Evolutionary conservation across 2,888 invertebrate species (phyloP), one percentile per base, ranked within the genome.

Genomic region (Heteropelma amictum): DNA sequence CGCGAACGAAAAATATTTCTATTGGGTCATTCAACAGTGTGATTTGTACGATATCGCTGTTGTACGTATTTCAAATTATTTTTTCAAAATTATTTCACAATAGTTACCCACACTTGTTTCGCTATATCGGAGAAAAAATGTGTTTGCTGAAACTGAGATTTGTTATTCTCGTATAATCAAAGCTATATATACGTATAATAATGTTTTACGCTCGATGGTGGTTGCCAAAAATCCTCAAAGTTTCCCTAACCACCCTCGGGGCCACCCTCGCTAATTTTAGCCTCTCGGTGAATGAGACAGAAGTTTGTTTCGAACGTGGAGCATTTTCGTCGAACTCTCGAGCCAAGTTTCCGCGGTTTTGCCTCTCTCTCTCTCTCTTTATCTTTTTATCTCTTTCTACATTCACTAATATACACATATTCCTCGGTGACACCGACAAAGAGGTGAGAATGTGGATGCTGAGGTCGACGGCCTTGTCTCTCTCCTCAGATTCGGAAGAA

Each of bases 181-280:
- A 19, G 12, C 3, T 14, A 12, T 53, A 30, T 30, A 19, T 33
- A 19, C 17, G 10, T 10, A 33, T 17, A 53, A 28, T 17, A n/a
- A 17, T 28, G 45, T 49, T 56, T 40, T 40, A 51, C 42, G 51
- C 23, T 49, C 49, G 68, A 63, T 67, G 17, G 47, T 10, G 26
- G 71, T 76, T 76, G 78, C 68, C 76, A 72, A 76, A 71, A 64
- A 60, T 72, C 69, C 70, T n/a, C 30, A 33, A 74, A 71, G 68
- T 58, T 60, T 63, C 49, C 54, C 14, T 45, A 35, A 23, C 47
- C 54, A 23, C 54, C 30, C 65, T 51, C 60, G n/a, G 58, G 45
- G 49, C 61, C 68, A 76, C 79, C 80, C 80, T 80, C 80, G 82
- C 80, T 84, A 83, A 83, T 84, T 83, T 83, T 82, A 84, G 83